Percentiles rank a stretch among this genome's conserved stretches.
Evolutionary conservation across 2,113 vertebrate species (phyloP).

Genomic region (Hippocampus guttulatus): DNA sequence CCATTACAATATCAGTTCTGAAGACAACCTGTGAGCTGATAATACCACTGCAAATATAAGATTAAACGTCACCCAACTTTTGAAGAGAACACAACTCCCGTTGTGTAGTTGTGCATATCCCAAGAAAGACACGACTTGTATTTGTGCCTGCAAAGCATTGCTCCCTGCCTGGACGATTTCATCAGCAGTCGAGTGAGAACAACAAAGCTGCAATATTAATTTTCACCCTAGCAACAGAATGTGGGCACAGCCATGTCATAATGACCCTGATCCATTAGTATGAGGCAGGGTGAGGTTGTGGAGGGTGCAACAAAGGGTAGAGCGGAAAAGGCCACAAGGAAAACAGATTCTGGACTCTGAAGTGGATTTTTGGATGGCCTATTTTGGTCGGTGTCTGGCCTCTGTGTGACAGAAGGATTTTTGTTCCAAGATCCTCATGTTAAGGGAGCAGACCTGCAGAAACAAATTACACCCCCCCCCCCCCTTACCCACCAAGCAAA

Average conservation of each 20-base stretch:
- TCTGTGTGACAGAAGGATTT: slow-evolving; percentile 28
- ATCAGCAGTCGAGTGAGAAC: slow-evolving; percentile 69
- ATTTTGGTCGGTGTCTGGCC: slow-evolving; percentile 41
- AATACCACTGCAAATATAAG: neutral
- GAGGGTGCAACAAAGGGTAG: slow-evolving; percentile 47
- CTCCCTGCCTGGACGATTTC: slow-evolving; percentile 39
- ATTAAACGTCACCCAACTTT: neutral
- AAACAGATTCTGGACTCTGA: slow-evolving; percentile 36
- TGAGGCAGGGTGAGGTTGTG: slow-evolving; percentile 53
- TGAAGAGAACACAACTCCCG: neutral
- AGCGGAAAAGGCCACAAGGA: slow-evolving; percentile 54
- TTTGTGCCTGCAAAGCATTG: slow-evolving; percentile 18
- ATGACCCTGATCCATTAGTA: slow-evolving; percentile 72
- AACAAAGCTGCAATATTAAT: slow-evolving; percentile 69
- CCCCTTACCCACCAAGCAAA: slow-evolving; percentile 6
- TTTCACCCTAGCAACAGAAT: slow-evolving; percentile 74
- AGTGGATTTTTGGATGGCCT: slow-evolving; percentile 42
- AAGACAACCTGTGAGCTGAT: slow-evolving; percentile 34
- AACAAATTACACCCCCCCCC: slow-evolving; percentile 16
- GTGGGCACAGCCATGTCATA: slow-evolving; percentile 67
- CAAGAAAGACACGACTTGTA: slow-evolving; percentile 9
- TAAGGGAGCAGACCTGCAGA: slow-evolving; percentile 9
- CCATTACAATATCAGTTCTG: slow-evolving; percentile 15
- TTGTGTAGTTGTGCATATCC: neutral
- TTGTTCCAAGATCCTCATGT: slow-evolving; percentile 17